Base-by-base conservation (phyloP, 1,140 invertebrate species). In the Tetragonula clypearis region DNA sequence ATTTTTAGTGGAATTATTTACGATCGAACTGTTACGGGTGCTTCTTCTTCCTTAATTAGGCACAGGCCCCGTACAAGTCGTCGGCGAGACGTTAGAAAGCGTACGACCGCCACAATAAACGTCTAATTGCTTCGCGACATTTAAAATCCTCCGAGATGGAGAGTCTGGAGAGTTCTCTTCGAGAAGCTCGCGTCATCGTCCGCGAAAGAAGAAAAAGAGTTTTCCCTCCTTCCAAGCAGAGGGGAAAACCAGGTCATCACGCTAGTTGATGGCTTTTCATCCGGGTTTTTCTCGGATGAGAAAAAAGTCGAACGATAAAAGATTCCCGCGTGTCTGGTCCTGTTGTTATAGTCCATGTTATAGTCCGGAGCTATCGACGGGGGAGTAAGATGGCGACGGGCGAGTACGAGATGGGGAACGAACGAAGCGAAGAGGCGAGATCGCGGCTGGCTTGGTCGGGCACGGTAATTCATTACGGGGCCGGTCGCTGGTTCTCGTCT, bases 381-480 rank as follows among this genome's bases (percentile, higher is more conserved):
- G 60, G 23, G 60, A 23, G 60, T 62, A 62, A n/a, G 12, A 62
- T 1, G 23, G 23, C 23, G 60, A 12, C 11, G 60, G 60, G 60
- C 11, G 60, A 21, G 60, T 62, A 62, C 11, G 23, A 23, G 23
- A 23, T 1, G 11, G 12, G 41, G 41, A 49, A 49, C 23, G 60
- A 12, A 3, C 60, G 60, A 35, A 62, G 12, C 23, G 60, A 62
- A 12, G 12, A 62, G 23, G 60, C 60, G n/a, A 49, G n/a, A 62
- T 62, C 60, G 60, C 60, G 23, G n/a, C 60, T 11, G 41, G 41
- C 23, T n/a, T 62, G 3, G 58, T 2, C 53, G 35, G 56, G 30
- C 72, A 76, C 75, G 80, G 87, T 90, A 89, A 90, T 87, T 89
- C 88, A 89, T 89, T 56, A 82, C 82, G 79, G 71, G 60, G 65